Evolutionary conservation across 2,888 invertebrate genomes (phyloP).

Genomic region (Galeopsomyia nigrocyanea): DNA sequence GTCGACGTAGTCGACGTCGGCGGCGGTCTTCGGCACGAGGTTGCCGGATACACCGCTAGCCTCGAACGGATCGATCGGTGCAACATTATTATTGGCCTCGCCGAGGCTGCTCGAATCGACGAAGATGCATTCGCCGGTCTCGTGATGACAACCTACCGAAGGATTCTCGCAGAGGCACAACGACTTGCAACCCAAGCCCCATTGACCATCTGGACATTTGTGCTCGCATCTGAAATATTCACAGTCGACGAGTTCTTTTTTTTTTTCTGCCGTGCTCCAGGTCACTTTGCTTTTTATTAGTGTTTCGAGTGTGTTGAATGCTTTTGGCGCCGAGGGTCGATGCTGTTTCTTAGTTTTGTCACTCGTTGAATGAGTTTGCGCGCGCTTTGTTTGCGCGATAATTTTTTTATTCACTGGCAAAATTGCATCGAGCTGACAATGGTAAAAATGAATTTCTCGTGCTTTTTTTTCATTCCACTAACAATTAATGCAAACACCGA

Average conservation of each 20-base stretch:
- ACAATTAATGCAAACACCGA: too few relatives aligned
- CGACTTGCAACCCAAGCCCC: conserved; percentile 81
- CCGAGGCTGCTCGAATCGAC: conserved; percentile 7
- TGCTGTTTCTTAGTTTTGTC: not conserved
- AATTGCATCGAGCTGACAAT: too few relatives aligned
- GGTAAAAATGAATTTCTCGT: too few relatives aligned
- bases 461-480: too few relatives aligned
- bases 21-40: conserved; percentile 15
- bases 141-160: conserved; percentile 73
- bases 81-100: not conserved
- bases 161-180: conserved; percentile 77
- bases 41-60: conserved; percentile 39
- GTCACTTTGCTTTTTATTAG: not conserved
- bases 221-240: conserved; percentile 56
- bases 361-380: too few relatives aligned
- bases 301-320: not conserved
- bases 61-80: conserved; percentile 39
- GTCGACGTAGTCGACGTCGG: conserved; percentile 37
- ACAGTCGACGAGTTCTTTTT: not conserved
- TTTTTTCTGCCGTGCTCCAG: too few relatives aligned
- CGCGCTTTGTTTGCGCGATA: too few relatives aligned
- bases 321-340: not conserved
- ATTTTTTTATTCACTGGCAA: too few relatives aligned
- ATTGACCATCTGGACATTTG: conserved; percentile 76
- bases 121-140: conserved; percentile 73